phyloP scores from a whole-genome alignment of 2,888 invertebrate species.

The Papilio protenor region DNA sequence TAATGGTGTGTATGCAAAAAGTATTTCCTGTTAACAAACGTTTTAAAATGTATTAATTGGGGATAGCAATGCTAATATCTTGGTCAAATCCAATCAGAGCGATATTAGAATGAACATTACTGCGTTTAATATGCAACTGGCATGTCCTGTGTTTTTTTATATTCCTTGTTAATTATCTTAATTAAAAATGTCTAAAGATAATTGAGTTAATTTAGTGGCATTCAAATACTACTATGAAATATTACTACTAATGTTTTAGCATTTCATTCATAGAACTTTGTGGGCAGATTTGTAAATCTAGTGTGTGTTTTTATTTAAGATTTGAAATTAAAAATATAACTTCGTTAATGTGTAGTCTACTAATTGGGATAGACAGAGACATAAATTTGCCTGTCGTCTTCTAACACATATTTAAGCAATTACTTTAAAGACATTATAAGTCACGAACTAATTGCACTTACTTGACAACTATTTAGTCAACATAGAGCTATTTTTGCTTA shows the following conservation, averaged over 20 bases:
- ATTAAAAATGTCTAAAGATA: not conserved
- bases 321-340: not conserved
- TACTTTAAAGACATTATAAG: constrained; percentile 6
- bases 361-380: not conserved
- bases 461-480: constrained; percentile 9
- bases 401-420: not conserved
- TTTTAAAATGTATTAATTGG: constrained; percentile 26
- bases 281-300: not conserved
- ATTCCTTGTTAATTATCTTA: not conserved
- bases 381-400: not conserved
- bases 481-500: not conserved
- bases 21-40: constrained; percentile 21
- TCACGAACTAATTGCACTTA: not conserved
- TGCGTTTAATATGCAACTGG: constrained; percentile 2
- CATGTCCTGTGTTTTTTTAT: constrained; percentile 19
- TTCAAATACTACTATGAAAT: not conserved
- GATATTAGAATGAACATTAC: constrained; percentile 21
- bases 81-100: constrained; percentile 28
- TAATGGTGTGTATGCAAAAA: constrained; percentile 14
- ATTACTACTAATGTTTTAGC: not conserved
- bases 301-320: not conserved
- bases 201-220: not conserved
- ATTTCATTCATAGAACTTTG: not conserved
- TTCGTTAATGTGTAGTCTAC: not conserved
- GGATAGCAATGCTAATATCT: constrained; percentile 22